Evolutionary conservation across 2,888 invertebrate species (phyloP).

Genomic region (Oligia fasciuncula): DNA sequence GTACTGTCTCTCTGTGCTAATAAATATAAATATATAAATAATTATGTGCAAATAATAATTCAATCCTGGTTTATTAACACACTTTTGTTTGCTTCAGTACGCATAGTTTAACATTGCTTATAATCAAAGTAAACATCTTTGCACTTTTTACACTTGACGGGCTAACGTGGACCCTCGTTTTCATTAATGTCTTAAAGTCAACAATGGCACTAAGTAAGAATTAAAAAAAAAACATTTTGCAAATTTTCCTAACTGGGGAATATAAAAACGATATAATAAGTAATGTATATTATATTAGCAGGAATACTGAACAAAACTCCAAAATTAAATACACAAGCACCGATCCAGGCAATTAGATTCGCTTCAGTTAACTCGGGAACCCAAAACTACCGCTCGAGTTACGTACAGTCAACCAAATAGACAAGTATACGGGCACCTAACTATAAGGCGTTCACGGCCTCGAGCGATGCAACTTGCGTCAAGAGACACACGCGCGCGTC

Average conservation of each 20-base stretch:
- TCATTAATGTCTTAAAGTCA: not conserved
- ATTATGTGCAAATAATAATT: too few relatives aligned
- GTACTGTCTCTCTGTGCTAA: too few relatives aligned
- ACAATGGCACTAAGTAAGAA: not conserved
- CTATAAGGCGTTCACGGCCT: not conserved
- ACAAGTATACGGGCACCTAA: not conserved
- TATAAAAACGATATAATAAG: not conserved
- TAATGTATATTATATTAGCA: not conserved
- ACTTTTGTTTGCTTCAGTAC: not conserved
- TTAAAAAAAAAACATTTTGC: not conserved
- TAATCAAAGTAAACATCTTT: not conserved
- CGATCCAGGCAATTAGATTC: conserved; percentile 27
- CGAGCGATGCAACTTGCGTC: not conserved
- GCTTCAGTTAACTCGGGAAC: conserved; percentile 20
- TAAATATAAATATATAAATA: too few relatives aligned
- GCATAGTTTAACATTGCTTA: not conserved
- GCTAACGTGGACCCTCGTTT: not conserved
- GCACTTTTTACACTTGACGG: not conserved
- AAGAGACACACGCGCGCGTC: not conserved
- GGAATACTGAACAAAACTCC: not conserved
- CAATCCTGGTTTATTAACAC: not conserved
- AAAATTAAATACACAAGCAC: conserved; percentile 17
- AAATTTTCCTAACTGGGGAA: too few relatives aligned
- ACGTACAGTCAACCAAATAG: conserved; percentile 15
- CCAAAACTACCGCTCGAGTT: conserved; percentile 7